Conservation (phyloP, 2,797 vertebrate genomes). For the Choloepus didactylus region DNA sequence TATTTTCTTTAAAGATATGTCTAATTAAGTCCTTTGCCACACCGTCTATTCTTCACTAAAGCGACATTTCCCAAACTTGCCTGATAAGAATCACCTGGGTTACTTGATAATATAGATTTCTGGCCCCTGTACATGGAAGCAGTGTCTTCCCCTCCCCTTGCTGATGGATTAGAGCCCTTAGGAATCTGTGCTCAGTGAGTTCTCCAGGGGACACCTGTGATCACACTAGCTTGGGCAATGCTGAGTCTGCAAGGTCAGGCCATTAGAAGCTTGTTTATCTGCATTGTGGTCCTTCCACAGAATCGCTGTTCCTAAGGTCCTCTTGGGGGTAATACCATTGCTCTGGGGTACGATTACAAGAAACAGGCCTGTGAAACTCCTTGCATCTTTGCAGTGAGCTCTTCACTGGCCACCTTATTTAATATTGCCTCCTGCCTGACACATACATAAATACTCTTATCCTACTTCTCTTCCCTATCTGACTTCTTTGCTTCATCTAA, state of each 20-base stretch:
- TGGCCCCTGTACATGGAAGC: not conserved
- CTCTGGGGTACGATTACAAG: not conserved
- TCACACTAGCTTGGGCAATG: not conserved
- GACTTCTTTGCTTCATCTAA: constrained; percentile 30
- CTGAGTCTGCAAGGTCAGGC: not conserved
- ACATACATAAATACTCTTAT: not conserved
- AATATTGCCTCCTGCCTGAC: not conserved
- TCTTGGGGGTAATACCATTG: not conserved
- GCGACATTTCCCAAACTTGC: not conserved
- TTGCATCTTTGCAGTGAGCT: not conserved
- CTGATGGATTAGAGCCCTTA: not conserved
- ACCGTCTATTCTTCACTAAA: not conserved
- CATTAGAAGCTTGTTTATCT: not conserved
- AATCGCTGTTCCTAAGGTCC: not conserved
- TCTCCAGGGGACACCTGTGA: not conserved
- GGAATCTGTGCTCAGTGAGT: constrained; percentile 23
- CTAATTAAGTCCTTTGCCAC: not conserved
- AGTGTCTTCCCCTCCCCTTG: not conserved
- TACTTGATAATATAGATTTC: not conserved
- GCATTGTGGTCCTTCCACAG: not conserved
- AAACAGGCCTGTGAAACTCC: not conserved
- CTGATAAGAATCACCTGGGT: not conserved
- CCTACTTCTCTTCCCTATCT: not conserved
- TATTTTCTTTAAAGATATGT: not conserved
- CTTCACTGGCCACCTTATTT: not conserved